A percentile compares a stretch with the other conserved stretches of the same genome.
phyloP scores from a whole-genome alignment of 2,888 invertebrate genomes.

The Macropis europaea region DNA sequence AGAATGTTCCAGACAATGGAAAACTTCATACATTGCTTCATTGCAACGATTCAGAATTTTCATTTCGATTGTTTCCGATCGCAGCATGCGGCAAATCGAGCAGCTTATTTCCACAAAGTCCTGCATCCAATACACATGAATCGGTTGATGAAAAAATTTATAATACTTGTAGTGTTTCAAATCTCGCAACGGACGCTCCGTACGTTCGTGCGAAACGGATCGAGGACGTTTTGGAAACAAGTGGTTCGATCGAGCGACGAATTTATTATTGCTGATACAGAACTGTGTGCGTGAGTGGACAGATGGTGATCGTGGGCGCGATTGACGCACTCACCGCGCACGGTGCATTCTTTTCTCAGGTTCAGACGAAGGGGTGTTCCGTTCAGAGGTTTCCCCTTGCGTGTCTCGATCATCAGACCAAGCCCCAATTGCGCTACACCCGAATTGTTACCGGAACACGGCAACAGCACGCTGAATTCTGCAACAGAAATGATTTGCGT shows the following conservation, averaged over 20 bases:
- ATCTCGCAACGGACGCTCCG: no score
- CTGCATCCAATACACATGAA: no score
- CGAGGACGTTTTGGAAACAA: no score
- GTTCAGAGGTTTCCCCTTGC: conserved; percentile 89
- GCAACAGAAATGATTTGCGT: conserved; percentile 61
- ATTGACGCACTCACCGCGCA: conserved; percentile 88
- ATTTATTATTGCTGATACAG: conserved; percentile 79
- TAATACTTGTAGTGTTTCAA: no score
- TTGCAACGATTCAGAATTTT: neutral
- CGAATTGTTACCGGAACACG: conserved; percentile 93
- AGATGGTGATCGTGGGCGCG: conserved; percentile 78
- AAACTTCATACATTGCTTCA: neutral
- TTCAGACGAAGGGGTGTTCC: conserved; percentile 93
- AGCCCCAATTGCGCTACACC: conserved; percentile 94
- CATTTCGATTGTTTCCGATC: conserved; percentile 56
- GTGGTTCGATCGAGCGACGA: no score
- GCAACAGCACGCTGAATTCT: conserved; percentile 94
- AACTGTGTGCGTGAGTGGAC: conserved; percentile 77
- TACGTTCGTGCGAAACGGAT: no score
- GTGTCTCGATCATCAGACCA: conserved; percentile 90
- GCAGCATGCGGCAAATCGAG: conserved; percentile 72
- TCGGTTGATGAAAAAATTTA: no score
- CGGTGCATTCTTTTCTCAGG: conserved; percentile 95
- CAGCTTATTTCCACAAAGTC: no score
- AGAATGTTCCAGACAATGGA: no score